Evolutionary conservation across 2,888 invertebrate genomes (phyloP).

Genomic region (Furcula furcula): DNA sequence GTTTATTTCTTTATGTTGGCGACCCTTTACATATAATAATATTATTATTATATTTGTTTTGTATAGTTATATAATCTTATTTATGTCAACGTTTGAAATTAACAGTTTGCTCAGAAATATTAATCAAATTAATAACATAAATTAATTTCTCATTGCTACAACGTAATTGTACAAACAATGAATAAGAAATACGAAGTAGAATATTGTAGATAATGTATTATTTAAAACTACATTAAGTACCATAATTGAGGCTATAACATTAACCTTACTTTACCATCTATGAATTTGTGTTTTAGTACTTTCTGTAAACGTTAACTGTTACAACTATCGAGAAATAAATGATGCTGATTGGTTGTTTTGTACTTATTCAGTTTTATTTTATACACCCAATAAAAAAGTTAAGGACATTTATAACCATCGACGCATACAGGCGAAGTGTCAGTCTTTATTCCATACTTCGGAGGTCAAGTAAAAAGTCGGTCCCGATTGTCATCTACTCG

Average conservation of each 20-base stretch:
- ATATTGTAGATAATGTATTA: not conserved
- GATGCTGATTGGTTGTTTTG: conserved; percentile 38
- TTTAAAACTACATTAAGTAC: not conserved
- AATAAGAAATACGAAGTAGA: not conserved
- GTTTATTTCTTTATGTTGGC: no score
- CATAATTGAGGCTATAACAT: not conserved
- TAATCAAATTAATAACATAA: conserved; percentile 20
- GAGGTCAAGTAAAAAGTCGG: no score
- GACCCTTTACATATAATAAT: no score
- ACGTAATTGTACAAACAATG: not conserved
- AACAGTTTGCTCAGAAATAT: conserved; percentile 33
- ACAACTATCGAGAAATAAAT: conserved; percentile 40
- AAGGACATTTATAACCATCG: no score
- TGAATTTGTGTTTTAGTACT: conserved; percentile 23
- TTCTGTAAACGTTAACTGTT: conserved; percentile 28
- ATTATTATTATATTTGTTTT: no score
- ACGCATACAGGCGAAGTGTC: no score
- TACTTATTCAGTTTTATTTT: conserved; percentile 14
- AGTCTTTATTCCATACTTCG: no score
- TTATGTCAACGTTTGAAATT: conserved; percentile 43
- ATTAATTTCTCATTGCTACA: conserved; percentile 4
- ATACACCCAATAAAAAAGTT: no score
- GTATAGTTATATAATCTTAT: no score
- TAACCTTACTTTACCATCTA: not conserved
- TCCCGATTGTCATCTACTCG: no score